A percentile compares a stretch with the other conserved stretches of the same genome.
Conservation (phyloP, 1,140 invertebrate genomes). For the Drosophila tsacasi region DNA sequence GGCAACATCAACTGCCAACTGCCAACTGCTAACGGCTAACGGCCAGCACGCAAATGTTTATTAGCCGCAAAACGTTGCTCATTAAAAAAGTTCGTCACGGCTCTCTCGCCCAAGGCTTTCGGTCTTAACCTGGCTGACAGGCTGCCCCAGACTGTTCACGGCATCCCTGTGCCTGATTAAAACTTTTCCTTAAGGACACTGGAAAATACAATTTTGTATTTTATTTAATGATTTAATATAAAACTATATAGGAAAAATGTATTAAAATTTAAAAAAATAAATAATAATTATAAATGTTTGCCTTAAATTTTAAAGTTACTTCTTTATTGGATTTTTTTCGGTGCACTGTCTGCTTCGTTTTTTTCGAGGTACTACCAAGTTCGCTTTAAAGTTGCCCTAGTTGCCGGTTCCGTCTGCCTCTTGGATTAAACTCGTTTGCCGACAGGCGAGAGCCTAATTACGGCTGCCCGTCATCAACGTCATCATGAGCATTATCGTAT, state of each 20-base stretch:
- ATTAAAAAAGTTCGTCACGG: slow-evolving; percentile 80
- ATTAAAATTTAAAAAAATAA: background rate
- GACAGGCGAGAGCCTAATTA: slow-evolving; percentile 71
- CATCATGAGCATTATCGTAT: slow-evolving; percentile 44
- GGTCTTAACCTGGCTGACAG: slow-evolving; percentile 37
- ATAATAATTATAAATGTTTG: too few species aligned
- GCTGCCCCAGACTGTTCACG: slow-evolving; percentile 15
- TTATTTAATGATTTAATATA: background rate
- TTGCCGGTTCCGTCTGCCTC: slow-evolving; percentile 44
- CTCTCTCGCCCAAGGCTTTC: slow-evolving; percentile 34
- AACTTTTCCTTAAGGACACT: slow-evolving; percentile 30
- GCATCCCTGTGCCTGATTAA: slow-evolving; percentile 45
- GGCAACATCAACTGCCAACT: slow-evolving; percentile 60
- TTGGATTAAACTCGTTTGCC: slow-evolving; percentile 57
- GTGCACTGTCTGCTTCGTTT: background rate
- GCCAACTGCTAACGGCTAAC: slow-evolving; percentile 23
- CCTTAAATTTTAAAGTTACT: background rate
- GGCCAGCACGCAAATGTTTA: slow-evolving; percentile 73
- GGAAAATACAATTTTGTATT: background rate
- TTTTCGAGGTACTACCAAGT: slow-evolving; percentile 9
- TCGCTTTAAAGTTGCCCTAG: slow-evolving; percentile 50
- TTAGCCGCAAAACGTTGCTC: slow-evolving; percentile 81
- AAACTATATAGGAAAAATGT: background rate
- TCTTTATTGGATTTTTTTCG: background rate
- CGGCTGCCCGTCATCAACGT: slow-evolving; percentile 37